Evolutionary conservation across 2,888 invertebrate genomes (phyloP), one percentile per base, ranked within the genome.

Genomic region (Patella ulyssiponensis): DNA sequence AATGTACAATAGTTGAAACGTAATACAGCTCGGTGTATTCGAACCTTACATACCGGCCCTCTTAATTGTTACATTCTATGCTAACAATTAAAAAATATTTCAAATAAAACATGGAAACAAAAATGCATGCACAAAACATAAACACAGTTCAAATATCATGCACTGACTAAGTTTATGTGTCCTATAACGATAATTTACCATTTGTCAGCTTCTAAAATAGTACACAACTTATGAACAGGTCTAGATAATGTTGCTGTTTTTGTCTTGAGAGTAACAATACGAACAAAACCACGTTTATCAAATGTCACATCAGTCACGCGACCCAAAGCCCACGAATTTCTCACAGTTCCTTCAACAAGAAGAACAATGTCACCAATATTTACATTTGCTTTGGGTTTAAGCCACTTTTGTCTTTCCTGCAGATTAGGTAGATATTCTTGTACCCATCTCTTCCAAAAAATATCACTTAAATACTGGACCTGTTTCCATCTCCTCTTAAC

Each of bases 401-500:
- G 17, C 81, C 78, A 78, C 52, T 78, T 80, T 27, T 78, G 78
- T 51, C 81, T 44, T 73, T 76, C 73, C 33, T 81, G 81, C 3
- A 78, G 74, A 15, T 33, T 3, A 12, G 78, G 76, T 7, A 81
- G 33, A 74, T 80, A 80, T 64, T 80, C 78, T 15, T 71, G 54
- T 15, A 71, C 12, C 79, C 79, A 83, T n/a, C 81, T 64, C 33
- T 56, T 72, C 81, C 82, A 81, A 56, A 81, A 80, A 54, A 79
- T 27, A 69, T 82, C 76, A 14, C 82, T 73, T 23, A 81, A 14
- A 69, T 82, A 82, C 52, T 83, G 83, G 4, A 82, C 73, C 71
- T 82, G 82, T 17, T 79, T 70, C 83, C 83, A 83, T 54, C 77
- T 73, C 12, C 82, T 69, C 33, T 71, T 69, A n/a, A 70, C 70